phyloP scores from a whole-genome alignment of 1,140 invertebrate genomes.

The Aphaenogaster rudis region DNA sequence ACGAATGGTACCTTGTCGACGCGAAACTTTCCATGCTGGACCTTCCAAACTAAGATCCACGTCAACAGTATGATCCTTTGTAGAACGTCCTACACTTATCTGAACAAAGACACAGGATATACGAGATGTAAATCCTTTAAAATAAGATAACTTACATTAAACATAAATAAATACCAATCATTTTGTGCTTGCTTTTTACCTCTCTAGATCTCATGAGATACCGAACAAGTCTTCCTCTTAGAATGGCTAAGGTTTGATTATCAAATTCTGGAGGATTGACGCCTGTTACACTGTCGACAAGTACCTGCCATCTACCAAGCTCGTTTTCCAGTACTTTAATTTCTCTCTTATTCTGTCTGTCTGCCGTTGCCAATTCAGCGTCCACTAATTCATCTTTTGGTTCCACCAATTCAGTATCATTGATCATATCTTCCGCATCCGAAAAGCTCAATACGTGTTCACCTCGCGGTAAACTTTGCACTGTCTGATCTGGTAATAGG shows the following conservation, averaged over 20 bases:
- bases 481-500: constrained; percentile 95
- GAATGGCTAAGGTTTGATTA: constrained; percentile 96
- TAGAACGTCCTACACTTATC: constrained; percentile 96
- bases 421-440: constrained; percentile 96
- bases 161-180: constrained; percentile 22
- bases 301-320: constrained; percentile 96
- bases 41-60: constrained; percentile 98
- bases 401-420: constrained; percentile 94
- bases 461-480: constrained; percentile 89
- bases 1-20: constrained; percentile 95
- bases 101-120: constrained; percentile 78
- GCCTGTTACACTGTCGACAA: constrained; percentile 96
- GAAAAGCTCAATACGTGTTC: constrained; percentile 94
- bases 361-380: constrained; percentile 90
- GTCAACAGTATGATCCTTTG: constrained; percentile 96
- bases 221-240: constrained; percentile 96
- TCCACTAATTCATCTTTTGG: constrained; percentile 92
- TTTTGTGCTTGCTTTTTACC: constrained; percentile 86
- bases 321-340: constrained; percentile 96
- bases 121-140: constrained; percentile 23
- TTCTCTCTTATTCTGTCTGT: constrained; percentile 92
- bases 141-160: constrained; percentile 14
- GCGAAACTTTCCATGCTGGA: constrained; percentile 94
- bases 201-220: constrained; percentile 98
- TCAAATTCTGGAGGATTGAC: constrained; percentile 94